phyloP scores from a whole-genome alignment of 2,797 vertebrate genomes.

The Lacerta bilineata region DNA sequence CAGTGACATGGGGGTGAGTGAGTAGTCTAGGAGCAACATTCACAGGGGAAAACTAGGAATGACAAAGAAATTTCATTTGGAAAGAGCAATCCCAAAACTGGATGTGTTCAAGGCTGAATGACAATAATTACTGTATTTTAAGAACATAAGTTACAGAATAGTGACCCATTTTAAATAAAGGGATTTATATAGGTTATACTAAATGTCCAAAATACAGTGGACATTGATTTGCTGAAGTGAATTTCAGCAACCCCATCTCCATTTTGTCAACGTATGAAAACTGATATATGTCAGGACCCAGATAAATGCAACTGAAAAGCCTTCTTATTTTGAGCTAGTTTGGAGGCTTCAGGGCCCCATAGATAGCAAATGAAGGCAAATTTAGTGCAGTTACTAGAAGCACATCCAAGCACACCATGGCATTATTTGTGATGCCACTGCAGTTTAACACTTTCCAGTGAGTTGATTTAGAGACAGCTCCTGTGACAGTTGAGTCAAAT shows the following conservation, averaged over 20 bases:
- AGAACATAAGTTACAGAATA: not conserved
- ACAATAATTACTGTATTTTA: not conserved
- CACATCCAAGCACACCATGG: not conserved
- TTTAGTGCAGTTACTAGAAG: not conserved
- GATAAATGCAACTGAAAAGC: not conserved
- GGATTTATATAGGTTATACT: not conserved
- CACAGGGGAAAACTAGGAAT: not conserved
- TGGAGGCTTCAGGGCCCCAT: not conserved
- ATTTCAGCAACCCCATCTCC: not conserved
- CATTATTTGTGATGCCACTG: not conserved
- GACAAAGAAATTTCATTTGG: not conserved
- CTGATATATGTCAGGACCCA: not conserved
- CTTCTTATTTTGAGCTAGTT: not conserved
- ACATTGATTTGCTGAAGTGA: not conserved
- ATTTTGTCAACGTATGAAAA: not conserved
- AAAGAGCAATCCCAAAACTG: not conserved
- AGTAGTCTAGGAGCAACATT: not conserved
- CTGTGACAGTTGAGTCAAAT: conserved; percentile 16
- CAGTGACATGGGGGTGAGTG: not conserved
- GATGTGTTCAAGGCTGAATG: too few species aligned
- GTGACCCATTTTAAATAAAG: not conserved
- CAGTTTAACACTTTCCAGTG: conserved; percentile 6
- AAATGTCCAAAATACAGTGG: not conserved
- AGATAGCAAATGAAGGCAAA: not conserved
- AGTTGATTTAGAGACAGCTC: not conserved